Base-by-base conservation (phyloP, 2,113 vertebrate genomes). In the Perognathus longimembris region DNA sequence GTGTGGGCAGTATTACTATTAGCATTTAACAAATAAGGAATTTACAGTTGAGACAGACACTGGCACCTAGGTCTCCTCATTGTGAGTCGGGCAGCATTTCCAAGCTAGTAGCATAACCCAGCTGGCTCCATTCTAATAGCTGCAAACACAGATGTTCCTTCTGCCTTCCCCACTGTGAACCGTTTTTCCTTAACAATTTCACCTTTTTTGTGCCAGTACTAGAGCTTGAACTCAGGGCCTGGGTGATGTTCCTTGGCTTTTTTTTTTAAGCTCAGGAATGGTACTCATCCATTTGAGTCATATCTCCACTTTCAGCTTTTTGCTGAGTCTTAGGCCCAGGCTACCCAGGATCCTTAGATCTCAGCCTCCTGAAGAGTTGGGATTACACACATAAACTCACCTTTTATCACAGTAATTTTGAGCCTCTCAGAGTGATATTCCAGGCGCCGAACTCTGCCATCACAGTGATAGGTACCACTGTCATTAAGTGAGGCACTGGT, bases 401-500 rank as follows among this genome's bases (percentile, higher is more conserved):
- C 70, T 90, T 42, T 83, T n/a, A 24, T 10, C 15, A 97, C 66
- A 45, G 24, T 69, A 38, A 97, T 90, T 22, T 1, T 40, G 61
- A 96, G 10, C 64, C 22, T 0, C 3, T 79, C 7, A 8, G 96
- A 95, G 6, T 0, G 5, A 30, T 7, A 6, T 0, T 1, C 0
- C 17, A 5, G 3, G 1, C 0, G 8, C 30, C 0, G 3, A 32
- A 95, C 1, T 1, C 0, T 20, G 20, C 91, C 96, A 0, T 1
- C 30, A 5, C 97, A 97, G 57, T 81, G 7, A 59, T 97, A 97
- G 5, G 0, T 32, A 14, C 96, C 97, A 1, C 24, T 94, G 36
- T 95, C 45, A 1, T 1, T 0, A 6, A 4, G 0, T 30, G 45
- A 70, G 50, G 50, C 67, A 0, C 32, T 66, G 17, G 4, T 0